Conservation (phyloP, 2,888 invertebrate species). For the Euplexia lucipara region DNA sequence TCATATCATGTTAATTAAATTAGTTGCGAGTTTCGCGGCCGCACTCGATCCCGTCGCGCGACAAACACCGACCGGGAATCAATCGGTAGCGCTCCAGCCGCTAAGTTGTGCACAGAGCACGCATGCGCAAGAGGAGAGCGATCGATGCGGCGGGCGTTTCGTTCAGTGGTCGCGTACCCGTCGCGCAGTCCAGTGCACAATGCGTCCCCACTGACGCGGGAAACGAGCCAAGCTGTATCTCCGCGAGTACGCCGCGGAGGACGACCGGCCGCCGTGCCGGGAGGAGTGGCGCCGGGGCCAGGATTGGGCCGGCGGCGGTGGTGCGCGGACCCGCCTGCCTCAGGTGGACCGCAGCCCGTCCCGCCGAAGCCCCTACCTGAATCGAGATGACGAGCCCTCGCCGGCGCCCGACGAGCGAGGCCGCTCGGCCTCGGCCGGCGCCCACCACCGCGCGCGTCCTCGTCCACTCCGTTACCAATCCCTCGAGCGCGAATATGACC, state of each 20-base stretch:
- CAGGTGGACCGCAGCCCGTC: conserved; percentile 97
- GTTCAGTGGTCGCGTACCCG: conserved; percentile 89
- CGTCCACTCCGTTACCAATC: conserved; percentile 94
- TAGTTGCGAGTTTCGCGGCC: conserved; percentile 55
- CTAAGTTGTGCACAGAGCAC: conserved; percentile 68
- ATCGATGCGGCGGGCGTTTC: conserved; percentile 84
- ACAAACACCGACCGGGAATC: conserved; percentile 68
- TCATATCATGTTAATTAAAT: conserved; percentile 65
- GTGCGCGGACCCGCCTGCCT: conserved; percentile 93
- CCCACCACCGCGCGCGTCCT: conserved; percentile 95
- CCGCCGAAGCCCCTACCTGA: conserved; percentile 95
- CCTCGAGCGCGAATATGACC: conserved; percentile 95
- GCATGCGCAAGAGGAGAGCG: conserved; percentile 79
- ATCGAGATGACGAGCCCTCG: conserved; percentile 94
- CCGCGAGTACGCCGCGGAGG: conserved; percentile 90
- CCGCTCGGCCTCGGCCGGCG: conserved; percentile 93
- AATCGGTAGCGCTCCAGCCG: conserved; percentile 80
- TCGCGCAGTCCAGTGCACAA: conserved; percentile 85
- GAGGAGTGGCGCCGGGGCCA: conserved; percentile 87
- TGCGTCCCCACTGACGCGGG: conserved; percentile 88
- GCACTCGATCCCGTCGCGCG: conserved; percentile 58
- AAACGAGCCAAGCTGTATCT: conserved; percentile 90
- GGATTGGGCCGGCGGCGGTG: conserved; percentile 77
- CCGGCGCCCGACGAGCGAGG: conserved; percentile 97
- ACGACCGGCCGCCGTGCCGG: conserved; percentile 90